Evolutionary conservation across 2,797 vertebrate genomes (phyloP).

Genomic region (Siniperca scherzeri): DNA sequence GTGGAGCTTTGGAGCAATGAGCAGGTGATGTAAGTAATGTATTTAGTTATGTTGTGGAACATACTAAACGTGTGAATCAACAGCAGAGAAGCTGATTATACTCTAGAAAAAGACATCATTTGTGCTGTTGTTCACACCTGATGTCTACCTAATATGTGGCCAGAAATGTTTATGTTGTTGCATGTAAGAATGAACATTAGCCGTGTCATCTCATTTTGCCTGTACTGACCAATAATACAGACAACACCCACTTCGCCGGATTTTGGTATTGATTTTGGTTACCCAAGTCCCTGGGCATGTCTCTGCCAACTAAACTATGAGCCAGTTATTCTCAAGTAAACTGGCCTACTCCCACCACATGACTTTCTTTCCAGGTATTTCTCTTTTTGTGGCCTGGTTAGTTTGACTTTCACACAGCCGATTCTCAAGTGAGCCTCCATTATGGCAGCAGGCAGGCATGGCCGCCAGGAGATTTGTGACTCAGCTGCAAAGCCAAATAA

Average conservation of each 20-base stretch:
- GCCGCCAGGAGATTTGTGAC: conserved; percentile 28
- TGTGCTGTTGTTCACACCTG: too few species aligned
- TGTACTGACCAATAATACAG: neutral
- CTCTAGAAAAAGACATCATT: too few species aligned
- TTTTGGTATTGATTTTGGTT: neutral
- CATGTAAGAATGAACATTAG: too few species aligned
- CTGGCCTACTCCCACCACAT: neutral
- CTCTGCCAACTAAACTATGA: neutral
- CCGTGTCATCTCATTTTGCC: too few species aligned
- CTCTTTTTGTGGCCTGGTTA: neutral
- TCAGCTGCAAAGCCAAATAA: conserved; percentile 12
- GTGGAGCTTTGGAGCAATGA: neutral
- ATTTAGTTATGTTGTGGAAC: too few species aligned
- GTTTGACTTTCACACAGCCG: neutral
- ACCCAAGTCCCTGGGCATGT: neutral
- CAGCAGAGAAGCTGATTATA: neutral
- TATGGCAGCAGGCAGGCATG: neutral
- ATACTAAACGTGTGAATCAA: too few species aligned
- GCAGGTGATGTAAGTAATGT: too few species aligned
- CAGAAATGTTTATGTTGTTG: too few species aligned
- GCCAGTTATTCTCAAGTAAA: neutral
- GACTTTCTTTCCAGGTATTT: conserved; percentile 4
- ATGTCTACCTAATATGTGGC: too few species aligned
- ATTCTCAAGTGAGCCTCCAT: conserved; percentile 1
- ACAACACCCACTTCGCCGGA: neutral